Conservation (phyloP, 2,888 invertebrate species). For the Kryphioiulus occultus region DNA sequence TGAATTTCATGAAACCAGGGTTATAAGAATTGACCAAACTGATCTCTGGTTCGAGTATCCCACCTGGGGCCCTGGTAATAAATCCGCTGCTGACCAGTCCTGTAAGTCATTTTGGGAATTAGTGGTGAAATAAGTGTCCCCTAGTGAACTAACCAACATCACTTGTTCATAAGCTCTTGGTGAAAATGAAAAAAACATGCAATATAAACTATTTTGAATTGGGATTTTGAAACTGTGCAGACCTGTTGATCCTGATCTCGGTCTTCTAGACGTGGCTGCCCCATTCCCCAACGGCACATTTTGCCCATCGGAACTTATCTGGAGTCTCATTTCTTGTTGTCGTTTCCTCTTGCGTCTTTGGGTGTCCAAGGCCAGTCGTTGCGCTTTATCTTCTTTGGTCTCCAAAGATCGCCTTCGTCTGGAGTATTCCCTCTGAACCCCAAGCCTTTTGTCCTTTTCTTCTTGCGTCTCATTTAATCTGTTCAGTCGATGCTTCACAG, state of each 20-base stretch:
- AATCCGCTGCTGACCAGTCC: not conserved
- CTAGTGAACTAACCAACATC: no score
- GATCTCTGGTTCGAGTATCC: not conserved
- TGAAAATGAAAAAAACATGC: no score
- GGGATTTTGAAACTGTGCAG: not conserved
- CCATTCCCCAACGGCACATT: not conserved
- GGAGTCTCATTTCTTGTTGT: not conserved
- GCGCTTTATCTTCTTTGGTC: not conserved
- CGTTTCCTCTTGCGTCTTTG: not conserved
- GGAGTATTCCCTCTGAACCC: not conserved
- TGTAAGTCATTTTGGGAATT: not conserved
- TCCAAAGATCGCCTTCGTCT: not conserved
- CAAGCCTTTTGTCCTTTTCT: not conserved
- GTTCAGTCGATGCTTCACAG: not conserved
- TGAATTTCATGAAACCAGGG: not conserved
- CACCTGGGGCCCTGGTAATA: not conserved
- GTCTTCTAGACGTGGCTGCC: not conserved
- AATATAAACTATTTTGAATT: no score
- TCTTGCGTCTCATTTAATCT: not conserved
- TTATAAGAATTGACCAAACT: not conserved
- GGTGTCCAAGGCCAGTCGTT: constrained; percentile 3
- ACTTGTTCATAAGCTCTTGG: no score
- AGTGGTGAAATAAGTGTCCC: no score
- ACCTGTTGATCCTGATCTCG: constrained; percentile 2
- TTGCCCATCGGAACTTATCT: not conserved